Percentiles rank a stretch among this genome's conserved stretches.
Evolutionary conservation across 2,888 invertebrate genomes (phyloP).

Genomic region (Dione juno): DNA sequence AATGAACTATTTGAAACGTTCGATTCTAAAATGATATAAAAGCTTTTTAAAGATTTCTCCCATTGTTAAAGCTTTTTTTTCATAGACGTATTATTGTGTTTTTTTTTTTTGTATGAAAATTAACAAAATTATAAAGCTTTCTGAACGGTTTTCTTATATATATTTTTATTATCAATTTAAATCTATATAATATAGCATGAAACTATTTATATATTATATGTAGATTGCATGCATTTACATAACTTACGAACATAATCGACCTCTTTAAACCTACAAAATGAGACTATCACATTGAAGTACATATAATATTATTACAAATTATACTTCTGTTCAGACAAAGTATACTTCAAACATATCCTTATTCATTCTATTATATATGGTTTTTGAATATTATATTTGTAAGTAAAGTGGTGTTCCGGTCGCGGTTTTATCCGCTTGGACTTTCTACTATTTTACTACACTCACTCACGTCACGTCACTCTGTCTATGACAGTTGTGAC

Average conservation of each 20-base stretch:
- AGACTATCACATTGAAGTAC: background rate
- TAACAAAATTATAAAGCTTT: background rate
- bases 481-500: too few species aligned
- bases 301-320: background rate
- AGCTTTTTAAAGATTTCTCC: background rate
- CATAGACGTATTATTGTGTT: background rate
- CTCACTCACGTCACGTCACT: too few species aligned
- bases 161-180: background rate
- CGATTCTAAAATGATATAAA: conserved; percentile 10
- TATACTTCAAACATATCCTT: background rate
- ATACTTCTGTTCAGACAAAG: background rate
- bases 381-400: too few species aligned
- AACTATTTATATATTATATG: background rate
- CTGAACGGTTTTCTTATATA: background rate
- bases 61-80: conserved; percentile 5
- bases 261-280: background rate
- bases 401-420: too few species aligned
- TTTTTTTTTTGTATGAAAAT: background rate
- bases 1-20: conserved; percentile 14
- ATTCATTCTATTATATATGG: too few species aligned
- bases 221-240: conserved; percentile 9
- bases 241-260: background rate
- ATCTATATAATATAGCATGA: conserved; percentile 3
- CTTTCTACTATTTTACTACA: too few species aligned
- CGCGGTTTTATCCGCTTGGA: too few species aligned